Evolutionary conservation across 2,888 invertebrate genomes (phyloP).

Genomic region (Dryobota labecula): DNA sequence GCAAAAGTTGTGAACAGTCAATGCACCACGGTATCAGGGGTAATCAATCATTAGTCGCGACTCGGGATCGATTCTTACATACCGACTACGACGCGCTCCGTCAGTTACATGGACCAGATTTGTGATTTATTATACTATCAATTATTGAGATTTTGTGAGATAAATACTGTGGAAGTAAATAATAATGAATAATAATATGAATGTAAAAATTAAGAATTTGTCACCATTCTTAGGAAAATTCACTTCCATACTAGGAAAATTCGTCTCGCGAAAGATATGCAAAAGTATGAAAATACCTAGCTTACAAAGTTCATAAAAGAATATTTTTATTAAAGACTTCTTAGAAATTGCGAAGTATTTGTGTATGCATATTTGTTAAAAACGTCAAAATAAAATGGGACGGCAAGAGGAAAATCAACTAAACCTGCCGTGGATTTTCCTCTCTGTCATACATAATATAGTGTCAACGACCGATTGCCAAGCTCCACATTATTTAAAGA

Average conservation of each 20-base stretch:
- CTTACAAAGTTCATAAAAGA: neutral
- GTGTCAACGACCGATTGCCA: neutral
- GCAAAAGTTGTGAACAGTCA: conserved; percentile 23
- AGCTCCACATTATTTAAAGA: neutral
- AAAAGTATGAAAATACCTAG: conserved; percentile 11
- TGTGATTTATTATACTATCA: conserved; percentile 42
- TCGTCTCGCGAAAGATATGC: conserved; percentile 2
- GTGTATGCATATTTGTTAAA: conserved; percentile 7
- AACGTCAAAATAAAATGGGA: neutral
- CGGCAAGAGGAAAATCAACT: neutral
- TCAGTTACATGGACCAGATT: conserved; percentile 27
- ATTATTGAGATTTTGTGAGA: conserved; percentile 14
- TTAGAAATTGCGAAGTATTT: neutral
- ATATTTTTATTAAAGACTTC: conserved; percentile 12
- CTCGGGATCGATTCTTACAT: conserved; percentile 33
- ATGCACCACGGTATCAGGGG: conserved; percentile 14
- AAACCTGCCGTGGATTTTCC: neutral
- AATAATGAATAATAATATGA: neutral
- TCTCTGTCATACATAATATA: too few species aligned
- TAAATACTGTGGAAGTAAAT: conserved; percentile 5
- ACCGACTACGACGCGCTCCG: conserved; percentile 28
- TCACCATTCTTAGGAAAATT: neutral
- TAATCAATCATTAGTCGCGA: conserved; percentile 45
- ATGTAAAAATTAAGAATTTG: neutral
- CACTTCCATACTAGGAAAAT: too few species aligned